Base-by-base conservation (phyloP, 1,140 invertebrate genomes). In the Nasonia vitripennis region DNA sequence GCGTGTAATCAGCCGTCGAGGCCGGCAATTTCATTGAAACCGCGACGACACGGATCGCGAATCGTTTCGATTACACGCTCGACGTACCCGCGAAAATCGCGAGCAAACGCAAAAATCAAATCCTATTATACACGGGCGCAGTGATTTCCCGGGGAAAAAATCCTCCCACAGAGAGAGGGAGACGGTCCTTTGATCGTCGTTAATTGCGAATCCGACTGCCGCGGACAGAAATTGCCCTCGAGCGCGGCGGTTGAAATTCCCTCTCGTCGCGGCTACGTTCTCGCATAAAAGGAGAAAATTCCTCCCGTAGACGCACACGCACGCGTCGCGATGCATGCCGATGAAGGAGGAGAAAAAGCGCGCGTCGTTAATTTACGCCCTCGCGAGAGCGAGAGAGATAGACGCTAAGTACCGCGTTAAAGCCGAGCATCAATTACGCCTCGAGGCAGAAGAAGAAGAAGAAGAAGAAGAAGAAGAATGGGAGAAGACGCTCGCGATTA, bases 111-210 rank as follows among this genome's bases (percentile, higher is more conserved):
- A 12, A 51, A 51, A 51, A 51, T 51, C 48, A 51, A 51, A 14
- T 51, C 45, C 45, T 12, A 48, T 1, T 48, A 55, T 55, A 55
- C 14, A 55, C 2, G 12, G 17, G 9, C 12, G 12, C 12, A 17
- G 17, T 62, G 55, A 62, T n/a, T 62, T 62, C 55, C 55, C 5
- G 34, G 27, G 27, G 1, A 27, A 27, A 27, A 27, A 27, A 27
- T 27, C 27, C 27, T 27, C 27, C 27, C 27, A 2, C 27, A 37
- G 34, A 37, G 34, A 45, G 41, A 45, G 9, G 2, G 41, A 45
- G 41, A 45, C 41, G 41, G 41, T 45, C 41, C 80, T 81, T 81
- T 81, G 80, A 81, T 81, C 80, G 80, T 12, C 12, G 45, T 83
- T 83, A 75, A 83, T 83, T 75, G 81, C 70, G 48, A 83, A 20